Percentiles rank a stretch among this genome's conserved stretches.
Conservation (phyloP, 2,797 vertebrate genomes). For the Mionectes olivaceus region DNA sequence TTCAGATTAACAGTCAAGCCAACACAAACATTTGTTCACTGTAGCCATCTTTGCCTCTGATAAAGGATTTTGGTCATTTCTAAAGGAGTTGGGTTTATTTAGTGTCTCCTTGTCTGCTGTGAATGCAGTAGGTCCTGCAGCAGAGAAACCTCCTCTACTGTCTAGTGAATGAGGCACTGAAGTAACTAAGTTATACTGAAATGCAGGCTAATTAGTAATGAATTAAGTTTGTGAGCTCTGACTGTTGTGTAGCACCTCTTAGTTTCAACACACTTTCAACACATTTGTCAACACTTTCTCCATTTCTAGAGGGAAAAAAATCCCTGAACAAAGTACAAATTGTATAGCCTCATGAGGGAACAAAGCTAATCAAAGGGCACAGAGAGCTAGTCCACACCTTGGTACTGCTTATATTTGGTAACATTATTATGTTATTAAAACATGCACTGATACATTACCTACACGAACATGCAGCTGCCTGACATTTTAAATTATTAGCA, state of each 20-base stretch:
- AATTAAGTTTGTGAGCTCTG: slow-evolving; percentile 33
- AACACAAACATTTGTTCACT: not conserved
- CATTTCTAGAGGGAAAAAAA: not conserved
- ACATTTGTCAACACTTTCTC: not conserved
- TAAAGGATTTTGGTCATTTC: not conserved
- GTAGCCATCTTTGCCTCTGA: not conserved
- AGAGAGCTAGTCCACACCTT: not conserved
- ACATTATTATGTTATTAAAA: not conserved
- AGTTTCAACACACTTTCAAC: not conserved
- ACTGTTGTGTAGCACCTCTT: not conserved
- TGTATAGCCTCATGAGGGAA: not conserved
- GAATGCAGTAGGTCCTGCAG: not conserved
- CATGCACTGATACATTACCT: not conserved
- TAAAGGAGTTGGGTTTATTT: not conserved
- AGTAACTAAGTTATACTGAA: slow-evolving; percentile 25
- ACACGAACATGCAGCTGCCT: not conserved
- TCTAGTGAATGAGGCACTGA: not conserved
- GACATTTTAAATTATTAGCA: not conserved
- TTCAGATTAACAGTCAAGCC: not conserved
- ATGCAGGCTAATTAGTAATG: slow-evolving; percentile 17
- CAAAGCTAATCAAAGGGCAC: not conserved
- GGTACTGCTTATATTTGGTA: not conserved
- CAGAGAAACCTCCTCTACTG: not conserved
- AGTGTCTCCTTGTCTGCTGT: not conserved
- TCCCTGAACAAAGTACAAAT: not conserved